Evolutionary conservation across 2,113 vertebrate genomes (phyloP), one percentile per base, ranked within the genome.

Genomic region (Brachionichthys hirsutus): DNA sequence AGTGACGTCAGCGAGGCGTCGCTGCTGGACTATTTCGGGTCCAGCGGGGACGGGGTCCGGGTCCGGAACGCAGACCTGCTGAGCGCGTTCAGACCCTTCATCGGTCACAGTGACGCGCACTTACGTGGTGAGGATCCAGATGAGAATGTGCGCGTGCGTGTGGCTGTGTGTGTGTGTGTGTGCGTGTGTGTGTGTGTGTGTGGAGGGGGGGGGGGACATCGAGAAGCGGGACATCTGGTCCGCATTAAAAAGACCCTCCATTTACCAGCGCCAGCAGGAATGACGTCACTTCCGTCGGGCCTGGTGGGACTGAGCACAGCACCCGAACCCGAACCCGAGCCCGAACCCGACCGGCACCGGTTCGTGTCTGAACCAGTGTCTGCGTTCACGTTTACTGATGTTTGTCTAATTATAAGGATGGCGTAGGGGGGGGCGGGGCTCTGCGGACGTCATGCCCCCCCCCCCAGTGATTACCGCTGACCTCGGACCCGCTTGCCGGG

Each of bases 51-150:
- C 15, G 60, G 43, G 1, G 84, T 76, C 68, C 88, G 85, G 78
- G 90, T 93, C 6, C 85, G 43, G 78, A 92, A 93, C 38, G 82
- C 91, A 45, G 90, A 92, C 1, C 63, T 93, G 11, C 66, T 92
- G 57, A 88, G 55, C 77, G 90, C 78, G 12, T 93, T 86, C 72
- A 92, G 91, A 71, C 88, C 87, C 16, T 91, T 90, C 45, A 91
- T 92, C 63, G 90, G 84, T 60, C 91, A 92, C 65, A 71, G 52
- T 62, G 92, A 92, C 80, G 12, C 75, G 62, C 85, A 90, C 13
- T 18, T 91, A 0, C 91, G 92, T 17, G 90, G 91, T 92, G 60
- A 91, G 89, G 89, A 78, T 13, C 22, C 41, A 20, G 54, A 9
- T 22, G 12, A 13, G 30, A 41, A n/a, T n/a, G n/a, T n/a, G n/a